These are phyloP conservation scores for Drosophila orena DNA, from an alignment of 1,140 invertebrate genomes.

Conservation along the genomic window DNA sequence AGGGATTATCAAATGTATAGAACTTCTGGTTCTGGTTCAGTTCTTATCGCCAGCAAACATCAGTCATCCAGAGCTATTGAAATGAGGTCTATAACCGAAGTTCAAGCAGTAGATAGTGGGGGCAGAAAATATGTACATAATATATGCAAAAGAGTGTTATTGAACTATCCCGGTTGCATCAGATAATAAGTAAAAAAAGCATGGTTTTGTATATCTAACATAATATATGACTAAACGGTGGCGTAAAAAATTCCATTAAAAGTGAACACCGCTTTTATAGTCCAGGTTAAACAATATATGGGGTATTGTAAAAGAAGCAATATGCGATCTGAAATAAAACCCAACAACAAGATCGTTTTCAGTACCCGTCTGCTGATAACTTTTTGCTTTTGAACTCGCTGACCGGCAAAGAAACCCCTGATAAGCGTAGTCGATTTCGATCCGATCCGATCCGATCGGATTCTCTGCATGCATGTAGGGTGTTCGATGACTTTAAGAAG, in stretches of 20 bases:
- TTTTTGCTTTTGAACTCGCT: conserved; percentile 65
- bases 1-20: conserved; percentile 37
- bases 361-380: conserved; percentile 27
- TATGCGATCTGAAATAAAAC: conserved; percentile 30
- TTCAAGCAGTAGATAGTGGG: conserved; percentile 1
- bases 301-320: conserved; percentile 35
- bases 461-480: conserved; percentile 17
- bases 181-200: no score
- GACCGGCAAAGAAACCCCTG: conserved; percentile 50
- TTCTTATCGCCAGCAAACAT: conserved; percentile 38
- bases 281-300: conserved; percentile 26
- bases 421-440: conserved; percentile 47
- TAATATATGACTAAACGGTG: no score
- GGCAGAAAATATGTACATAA: no score
- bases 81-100: conserved; percentile 46
- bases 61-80: conserved; percentile 4
- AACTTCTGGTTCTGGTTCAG: conserved; percentile 15
- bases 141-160: no score
- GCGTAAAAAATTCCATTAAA: neutral
- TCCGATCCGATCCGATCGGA: conserved; percentile 23
- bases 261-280: conserved; percentile 15
- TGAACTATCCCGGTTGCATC: no score
- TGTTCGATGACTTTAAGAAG: conserved; percentile 13
- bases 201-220: no score
- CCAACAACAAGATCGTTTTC: conserved; percentile 10